These are phyloP conservation scores for Asarcornis scutulata DNA, from an alignment of 2,113 vertebrate species.

Conservation along the genomic window DNA sequence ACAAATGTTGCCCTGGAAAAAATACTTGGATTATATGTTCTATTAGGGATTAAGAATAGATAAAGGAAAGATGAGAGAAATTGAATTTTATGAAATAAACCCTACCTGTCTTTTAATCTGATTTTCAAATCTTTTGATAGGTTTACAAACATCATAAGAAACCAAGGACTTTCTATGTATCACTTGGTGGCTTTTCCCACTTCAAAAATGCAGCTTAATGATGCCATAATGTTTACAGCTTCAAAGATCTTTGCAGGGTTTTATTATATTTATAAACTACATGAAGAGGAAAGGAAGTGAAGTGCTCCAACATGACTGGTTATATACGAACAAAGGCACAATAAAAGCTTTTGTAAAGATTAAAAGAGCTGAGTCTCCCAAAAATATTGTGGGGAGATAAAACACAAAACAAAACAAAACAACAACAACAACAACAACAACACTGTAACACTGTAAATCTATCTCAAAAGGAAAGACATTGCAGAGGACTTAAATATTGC, in stretches of 20 bases:
- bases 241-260: not conserved
- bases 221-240: not conserved
- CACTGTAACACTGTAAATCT: not conserved
- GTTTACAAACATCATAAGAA: not conserved
- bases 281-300: not conserved
- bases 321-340: not conserved
- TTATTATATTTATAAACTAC: constrained; percentile 10
- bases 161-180: not conserved
- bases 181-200: not conserved
- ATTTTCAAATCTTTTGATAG: constrained; percentile 1
- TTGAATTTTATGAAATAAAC: not conserved
- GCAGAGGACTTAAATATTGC: not conserved
- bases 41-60: not conserved
- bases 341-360: not conserved
- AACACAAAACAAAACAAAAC: not conserved
- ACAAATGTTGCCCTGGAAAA: not conserved
- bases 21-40: not conserved
- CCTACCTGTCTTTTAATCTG: not conserved
- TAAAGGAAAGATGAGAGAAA: not conserved
- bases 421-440: not conserved
- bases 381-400: not conserved
- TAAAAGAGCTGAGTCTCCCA: not conserved
- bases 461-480: not conserved
- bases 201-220: constrained; percentile 29
- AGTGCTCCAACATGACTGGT: not conserved